Evolutionary conservation across 2,888 invertebrate species (phyloP).

Genomic region (Phymatocera aterrima): DNA sequence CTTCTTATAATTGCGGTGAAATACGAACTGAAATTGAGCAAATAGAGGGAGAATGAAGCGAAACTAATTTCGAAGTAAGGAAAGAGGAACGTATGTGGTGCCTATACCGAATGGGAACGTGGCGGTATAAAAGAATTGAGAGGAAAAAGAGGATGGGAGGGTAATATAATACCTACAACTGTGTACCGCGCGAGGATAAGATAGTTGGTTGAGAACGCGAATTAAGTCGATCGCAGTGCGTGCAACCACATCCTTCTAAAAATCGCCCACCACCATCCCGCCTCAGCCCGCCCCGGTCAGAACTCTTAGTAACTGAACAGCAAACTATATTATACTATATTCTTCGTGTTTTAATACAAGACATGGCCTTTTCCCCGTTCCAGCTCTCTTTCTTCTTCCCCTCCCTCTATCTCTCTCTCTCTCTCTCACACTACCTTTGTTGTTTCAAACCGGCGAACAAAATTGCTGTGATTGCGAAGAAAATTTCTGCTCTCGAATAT

Average conservation of each 20-base stretch:
- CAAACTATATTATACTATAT: no score
- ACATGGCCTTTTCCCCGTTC: slow-evolving; percentile 62
- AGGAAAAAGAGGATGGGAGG: no score
- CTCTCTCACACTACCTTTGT: background rate
- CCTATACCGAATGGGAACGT: no score
- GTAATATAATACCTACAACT: background rate
- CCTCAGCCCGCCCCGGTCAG: slow-evolving; percentile 54
- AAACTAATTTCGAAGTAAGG: no score
- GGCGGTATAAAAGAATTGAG: no score
- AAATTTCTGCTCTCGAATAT: no score
- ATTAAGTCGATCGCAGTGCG: slow-evolving; percentile 73
- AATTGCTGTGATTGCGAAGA: no score
- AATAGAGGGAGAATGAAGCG: no score
- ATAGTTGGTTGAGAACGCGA: slow-evolving; percentile 62
- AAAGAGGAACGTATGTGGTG: no score
- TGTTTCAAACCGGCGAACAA: no score
- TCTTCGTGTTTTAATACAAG: no score
- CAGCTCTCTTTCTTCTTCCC: slow-evolving; percentile 53
- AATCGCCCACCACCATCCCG: slow-evolving; percentile 62
- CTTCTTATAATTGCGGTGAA: background rate
- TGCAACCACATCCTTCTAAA: slow-evolving; percentile 73
- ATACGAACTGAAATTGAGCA: background rate
- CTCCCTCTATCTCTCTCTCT: slow-evolving; percentile 34
- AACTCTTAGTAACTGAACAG: no score
- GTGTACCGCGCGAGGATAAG: background rate